A percentile compares a stretch with the other conserved stretches of the same genome.
Conservation (phyloP, 2,113 vertebrate species). For the Eublepharis macularius region DNA sequence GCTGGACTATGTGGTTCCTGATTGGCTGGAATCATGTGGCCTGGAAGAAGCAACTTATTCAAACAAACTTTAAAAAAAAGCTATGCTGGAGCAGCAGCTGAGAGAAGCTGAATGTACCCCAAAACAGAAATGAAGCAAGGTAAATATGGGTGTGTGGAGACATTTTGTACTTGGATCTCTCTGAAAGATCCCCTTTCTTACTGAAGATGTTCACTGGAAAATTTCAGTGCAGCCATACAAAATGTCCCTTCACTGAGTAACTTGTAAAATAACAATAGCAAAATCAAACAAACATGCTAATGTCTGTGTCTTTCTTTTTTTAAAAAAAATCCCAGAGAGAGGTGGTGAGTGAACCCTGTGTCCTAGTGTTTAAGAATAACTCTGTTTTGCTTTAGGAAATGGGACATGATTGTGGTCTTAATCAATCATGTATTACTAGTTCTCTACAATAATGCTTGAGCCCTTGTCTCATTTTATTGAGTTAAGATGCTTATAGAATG, state of each 20-base stretch:
- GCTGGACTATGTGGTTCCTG: neutral
- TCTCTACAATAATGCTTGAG: slow-evolving; percentile 25
- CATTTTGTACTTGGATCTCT: neutral
- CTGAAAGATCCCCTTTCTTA: neutral
- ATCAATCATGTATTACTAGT: slow-evolving; percentile 34
- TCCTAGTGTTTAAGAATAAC: slow-evolving; percentile 8
- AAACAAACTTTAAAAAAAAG: neutral
- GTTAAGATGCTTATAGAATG: slow-evolving; percentile 23
- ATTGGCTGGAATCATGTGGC: neutral
- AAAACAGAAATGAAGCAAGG: neutral
- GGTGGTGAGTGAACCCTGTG: slow-evolving; percentile 74
- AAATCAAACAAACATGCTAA: slow-evolving; percentile 44
- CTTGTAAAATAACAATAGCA: slow-evolving; percentile 31
- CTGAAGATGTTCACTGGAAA: neutral
- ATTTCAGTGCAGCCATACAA: neutral
- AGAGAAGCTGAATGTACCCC: no score
- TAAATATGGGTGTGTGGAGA: neutral
- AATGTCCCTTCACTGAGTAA: neutral
- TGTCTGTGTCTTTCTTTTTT: slow-evolving; percentile 57
- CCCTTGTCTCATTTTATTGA: neutral
- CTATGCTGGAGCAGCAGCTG: neutral
- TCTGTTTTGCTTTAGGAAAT: slow-evolving; percentile 44
- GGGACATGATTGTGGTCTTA: slow-evolving; percentile 51
- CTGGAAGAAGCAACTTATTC: neutral
- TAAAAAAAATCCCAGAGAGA: slow-evolving; percentile 64